These are phyloP conservation scores for Acanthurus tractus DNA, from an alignment of 2,797 vertebrate species.

Conservation along the genomic window DNA sequence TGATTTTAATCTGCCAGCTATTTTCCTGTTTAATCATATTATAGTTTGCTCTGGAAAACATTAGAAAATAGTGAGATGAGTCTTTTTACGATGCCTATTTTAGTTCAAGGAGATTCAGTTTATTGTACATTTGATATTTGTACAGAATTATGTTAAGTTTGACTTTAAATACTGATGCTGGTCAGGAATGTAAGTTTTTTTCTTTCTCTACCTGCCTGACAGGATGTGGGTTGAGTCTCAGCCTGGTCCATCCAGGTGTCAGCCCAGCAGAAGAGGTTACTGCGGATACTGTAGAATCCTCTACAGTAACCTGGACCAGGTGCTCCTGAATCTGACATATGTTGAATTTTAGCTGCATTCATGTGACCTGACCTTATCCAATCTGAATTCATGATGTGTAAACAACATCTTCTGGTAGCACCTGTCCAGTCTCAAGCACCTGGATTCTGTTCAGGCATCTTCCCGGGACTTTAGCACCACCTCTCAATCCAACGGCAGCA, in stretches of 20 bases:
- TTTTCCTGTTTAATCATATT: not conserved
- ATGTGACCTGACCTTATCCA: constrained; percentile 6
- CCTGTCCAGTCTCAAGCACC: constrained; percentile 90
- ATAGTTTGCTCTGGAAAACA: not conserved
- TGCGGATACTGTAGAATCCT: constrained; percentile 92
- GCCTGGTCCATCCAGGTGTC: constrained; percentile 75
- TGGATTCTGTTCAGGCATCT: constrained; percentile 82
- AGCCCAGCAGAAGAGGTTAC: constrained; percentile 89
- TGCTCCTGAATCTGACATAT: constrained; percentile 50
- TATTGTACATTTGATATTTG: too few species aligned
- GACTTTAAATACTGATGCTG: not conserved
- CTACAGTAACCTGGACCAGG: constrained; percentile 93
- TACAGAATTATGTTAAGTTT: not conserved
- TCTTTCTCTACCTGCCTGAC: constrained; percentile 33
- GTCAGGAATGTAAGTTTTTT: not conserved
- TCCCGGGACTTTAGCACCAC: constrained; percentile 65
- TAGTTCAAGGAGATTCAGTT: too few species aligned
- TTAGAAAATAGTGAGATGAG: too few species aligned
- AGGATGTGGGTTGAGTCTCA: constrained; percentile 81
- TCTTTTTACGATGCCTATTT: too few species aligned
- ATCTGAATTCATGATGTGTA: not conserved
- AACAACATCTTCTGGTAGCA: constrained; percentile 83
- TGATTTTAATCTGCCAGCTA: not conserved
- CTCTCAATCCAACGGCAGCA: constrained; percentile 47
- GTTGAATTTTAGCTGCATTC: not conserved